Evolutionary conservation across 2,797 vertebrate species (phyloP), one percentile per base, ranked within the genome.

Genomic region (Tragopan temminckii): DNA sequence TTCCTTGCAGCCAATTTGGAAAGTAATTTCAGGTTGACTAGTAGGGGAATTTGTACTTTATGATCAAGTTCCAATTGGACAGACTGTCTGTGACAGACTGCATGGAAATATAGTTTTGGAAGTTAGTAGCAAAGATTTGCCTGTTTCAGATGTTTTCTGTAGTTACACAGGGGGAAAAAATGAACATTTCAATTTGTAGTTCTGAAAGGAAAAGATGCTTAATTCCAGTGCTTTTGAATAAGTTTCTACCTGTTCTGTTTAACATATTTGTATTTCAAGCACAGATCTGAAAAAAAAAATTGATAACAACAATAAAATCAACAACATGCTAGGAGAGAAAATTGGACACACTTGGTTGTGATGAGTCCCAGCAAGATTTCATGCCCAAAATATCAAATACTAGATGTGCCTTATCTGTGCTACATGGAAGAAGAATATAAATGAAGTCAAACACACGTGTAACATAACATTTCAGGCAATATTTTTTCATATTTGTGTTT

Each of bases 391-490:
- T 89, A 70, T 42, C 43, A 75, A 53, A 72, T 92, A 43, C 59
- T 82, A 96, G 93, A 82, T 91, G 79, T 85, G 23, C 31, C 90
- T 91, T 92, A 62, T 91, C 52, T 59, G 18, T 64, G 6, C 38
- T 58, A 50, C 27, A 31, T 35, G 20, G 53, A 45, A 84, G 35
- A 87, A 48, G 70, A 94, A 68, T 80, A 86, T 50, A 85, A 91
- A 95, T 64, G 59, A 91, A 24, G 24, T 72, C 78, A 86, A 95
- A 80, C 43, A 74, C 33, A 27, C 46, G n/a, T 46, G 66, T 31
- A 80, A 75, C 53, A 21, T 63, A 59, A 33, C 20, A 50, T 85
- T 96, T 89, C 68, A 77, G 72, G 58, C 61, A 61, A 70, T 2
- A 11, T 50, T 63, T 70, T 79, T 83, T 88, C 68, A 50, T 24